Evolutionary conservation across 2,113 vertebrate species (phyloP).

Genomic region (Rhinolophus ferrumequinum): DNA sequence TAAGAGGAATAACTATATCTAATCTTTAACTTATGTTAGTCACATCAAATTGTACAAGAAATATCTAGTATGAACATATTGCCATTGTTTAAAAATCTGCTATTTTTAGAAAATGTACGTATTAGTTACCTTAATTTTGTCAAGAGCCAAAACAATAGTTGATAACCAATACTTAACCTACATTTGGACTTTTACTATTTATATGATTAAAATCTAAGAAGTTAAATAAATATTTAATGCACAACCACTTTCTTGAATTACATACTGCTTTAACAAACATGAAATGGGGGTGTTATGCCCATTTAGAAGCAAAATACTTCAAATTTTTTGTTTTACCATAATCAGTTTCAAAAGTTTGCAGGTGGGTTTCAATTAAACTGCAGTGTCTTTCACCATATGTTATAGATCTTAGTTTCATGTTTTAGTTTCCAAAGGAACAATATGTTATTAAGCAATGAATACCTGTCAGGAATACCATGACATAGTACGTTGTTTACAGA

Average conservation of each 20-base stretch:
- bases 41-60: constrained; percentile 82
- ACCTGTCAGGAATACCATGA: constrained; percentile 96
- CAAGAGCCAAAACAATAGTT: constrained; percentile 74
- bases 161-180: constrained; percentile 50
- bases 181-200: constrained; percentile 71
- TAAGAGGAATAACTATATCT: constrained; percentile 86
- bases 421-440: constrained; percentile 76
- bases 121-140: constrained; percentile 76
- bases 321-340: constrained; percentile 51
- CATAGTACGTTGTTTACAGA: constrained; percentile 96
- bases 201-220: constrained; percentile 55
- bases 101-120: constrained; percentile 69
- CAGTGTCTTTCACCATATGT: constrained; percentile 68
- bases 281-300: constrained; percentile 56
- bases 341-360: constrained; percentile 62
- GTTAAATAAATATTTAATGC: constrained; percentile 45
- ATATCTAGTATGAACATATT: constrained; percentile 73
- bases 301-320: constrained; percentile 72
- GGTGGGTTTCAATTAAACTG: constrained; percentile 62
- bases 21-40: constrained; percentile 84
- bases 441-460: constrained; percentile 87
- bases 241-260: neutral
- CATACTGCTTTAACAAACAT: constrained; percentile 61
- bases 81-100: constrained; percentile 73
- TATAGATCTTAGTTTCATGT: constrained; percentile 75